Conservation (phyloP, 35 echinoderm and acorn worm genomes). For the Hemicentrotus pulcherrimus region DNA sequence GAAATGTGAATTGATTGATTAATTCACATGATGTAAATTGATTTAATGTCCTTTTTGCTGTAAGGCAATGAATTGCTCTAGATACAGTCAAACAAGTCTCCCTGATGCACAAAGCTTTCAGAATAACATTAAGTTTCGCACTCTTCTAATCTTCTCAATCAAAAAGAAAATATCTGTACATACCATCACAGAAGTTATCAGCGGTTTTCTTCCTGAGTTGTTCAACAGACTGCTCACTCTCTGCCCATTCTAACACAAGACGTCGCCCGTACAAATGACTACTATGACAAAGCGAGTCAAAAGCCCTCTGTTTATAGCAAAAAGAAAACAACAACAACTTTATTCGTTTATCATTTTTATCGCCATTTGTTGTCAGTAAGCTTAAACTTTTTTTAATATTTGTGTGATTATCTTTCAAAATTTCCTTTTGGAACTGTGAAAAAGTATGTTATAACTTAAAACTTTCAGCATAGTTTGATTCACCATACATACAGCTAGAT, state of each 20-base stretch:
- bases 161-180: background rate
- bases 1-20: too few species aligned
- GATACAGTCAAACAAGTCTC: background rate
- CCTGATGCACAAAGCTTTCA: background rate
- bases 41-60: too few species aligned
- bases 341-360: background rate
- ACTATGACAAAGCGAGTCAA: conserved; percentile 93
- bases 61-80: background rate
- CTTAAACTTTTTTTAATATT: too few species aligned
- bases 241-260: conserved; percentile 94
- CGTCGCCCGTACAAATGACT: conserved; percentile 90
- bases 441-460: too few species aligned
- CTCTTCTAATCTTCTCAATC: too few species aligned
- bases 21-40: background rate
- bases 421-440: too few species aligned
- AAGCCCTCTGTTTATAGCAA: conserved; percentile 79
- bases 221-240: conserved; percentile 84
- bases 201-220: conserved; percentile 83
- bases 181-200: conserved; percentile 83
- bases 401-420: too few species aligned
- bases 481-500: too few species aligned
- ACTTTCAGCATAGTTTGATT: too few species aligned
- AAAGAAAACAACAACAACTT: background rate
- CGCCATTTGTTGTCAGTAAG: too few species aligned
- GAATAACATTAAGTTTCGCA: background rate